Base-by-base conservation (phyloP, 2,797 vertebrate species). In the Rhabdophis nuchalis region DNA sequence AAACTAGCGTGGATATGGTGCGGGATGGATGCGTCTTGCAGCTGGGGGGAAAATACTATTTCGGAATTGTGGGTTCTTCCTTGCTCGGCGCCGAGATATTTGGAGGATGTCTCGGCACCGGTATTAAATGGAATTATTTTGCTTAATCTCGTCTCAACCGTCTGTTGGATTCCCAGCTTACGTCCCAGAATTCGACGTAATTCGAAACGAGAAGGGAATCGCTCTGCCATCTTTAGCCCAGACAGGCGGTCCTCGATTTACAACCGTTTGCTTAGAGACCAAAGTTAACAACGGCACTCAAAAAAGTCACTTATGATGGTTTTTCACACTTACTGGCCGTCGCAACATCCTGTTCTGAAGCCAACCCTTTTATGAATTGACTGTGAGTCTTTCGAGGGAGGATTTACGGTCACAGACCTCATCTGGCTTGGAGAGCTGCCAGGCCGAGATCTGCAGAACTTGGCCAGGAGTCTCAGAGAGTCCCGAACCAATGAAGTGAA, bases 71-170 rank as follows among this genome's bases (percentile, higher is more conserved):
- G 64, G 61, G 61, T n/a, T n/a, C 60, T 61, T 64, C 7, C 52
- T 86, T 13, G n/a, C n/a, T n/a, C 54, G 20, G 27, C 2, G 32
- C 11, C 1, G 12, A 72, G 11, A 56, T 36, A 29, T 89, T 68
- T 14, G 4, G 1, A 23, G 23, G 56, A 32, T 93, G 41, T 0
- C 77, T 91, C 27, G 46, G 14, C 36, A 56, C 89, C 88, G 9
- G 0, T 0, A 94, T 93, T 94, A 94, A 94, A 95, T 1, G 11
- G 64, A 3, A 60, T 94, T 0, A 2, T 46, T 91, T 91, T 25
- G 16, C 1, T 58, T 7, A 53, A 2, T 0, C 0, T 2, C 25
- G 0, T 6, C 8, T 64, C 32, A 2, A 1, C 56, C 56, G n/a
- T 64, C 46, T 50, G 3, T 2, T 32, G 91, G 27, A 41, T 11